These are phyloP conservation scores for Pandemis cinnamomeana DNA, from an alignment of 2,888 invertebrate genomes.

Conservation along the genomic window DNA sequence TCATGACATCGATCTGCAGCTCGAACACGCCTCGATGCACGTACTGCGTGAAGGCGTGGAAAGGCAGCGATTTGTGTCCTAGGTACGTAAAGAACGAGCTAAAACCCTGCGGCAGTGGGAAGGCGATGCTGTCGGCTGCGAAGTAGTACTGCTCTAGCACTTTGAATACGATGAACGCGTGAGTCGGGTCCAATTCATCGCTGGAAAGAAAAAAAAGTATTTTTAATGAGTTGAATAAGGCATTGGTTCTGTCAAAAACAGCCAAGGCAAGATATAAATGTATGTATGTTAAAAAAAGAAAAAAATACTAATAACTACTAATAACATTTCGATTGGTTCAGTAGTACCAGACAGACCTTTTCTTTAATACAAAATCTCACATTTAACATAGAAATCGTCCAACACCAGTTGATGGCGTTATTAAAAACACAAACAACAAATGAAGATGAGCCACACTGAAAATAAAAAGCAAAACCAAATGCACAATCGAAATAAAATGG, in stretches of 20 bases:
- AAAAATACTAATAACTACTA: too few species aligned
- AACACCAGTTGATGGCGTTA: slow-evolving; percentile 1
- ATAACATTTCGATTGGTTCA: too few species aligned
- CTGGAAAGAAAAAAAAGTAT: slow-evolving; percentile 71
- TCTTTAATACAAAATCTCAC: neutral
- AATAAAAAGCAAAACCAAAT: slow-evolving; percentile 6
- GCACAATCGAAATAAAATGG: neutral
- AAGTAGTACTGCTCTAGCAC: slow-evolving; percentile 92
- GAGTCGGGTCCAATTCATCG: slow-evolving; percentile 88
- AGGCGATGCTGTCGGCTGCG: slow-evolving; percentile 91
- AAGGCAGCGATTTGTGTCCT: slow-evolving; percentile 91
- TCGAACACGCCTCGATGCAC: slow-evolving; percentile 93
- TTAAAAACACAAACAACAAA: slow-evolving; percentile 11
- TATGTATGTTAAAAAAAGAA: too few species aligned
- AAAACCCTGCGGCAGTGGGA: slow-evolving; percentile 92
- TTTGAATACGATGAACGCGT: slow-evolving; percentile 89
- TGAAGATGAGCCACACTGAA: slow-evolving; percentile 6
- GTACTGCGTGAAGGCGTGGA: slow-evolving; percentile 92
- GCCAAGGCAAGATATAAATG: too few species aligned
- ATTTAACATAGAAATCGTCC: neutral
- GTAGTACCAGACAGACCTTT: too few species aligned
- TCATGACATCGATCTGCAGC: slow-evolving; percentile 94
- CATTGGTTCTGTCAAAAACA: too few species aligned
- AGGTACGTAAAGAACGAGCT: slow-evolving; percentile 95
- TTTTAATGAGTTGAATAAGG: too few species aligned